Evolutionary conservation across 2,888 invertebrate genomes (phyloP).

Genomic region (Asteroscopus sphinx): DNA sequence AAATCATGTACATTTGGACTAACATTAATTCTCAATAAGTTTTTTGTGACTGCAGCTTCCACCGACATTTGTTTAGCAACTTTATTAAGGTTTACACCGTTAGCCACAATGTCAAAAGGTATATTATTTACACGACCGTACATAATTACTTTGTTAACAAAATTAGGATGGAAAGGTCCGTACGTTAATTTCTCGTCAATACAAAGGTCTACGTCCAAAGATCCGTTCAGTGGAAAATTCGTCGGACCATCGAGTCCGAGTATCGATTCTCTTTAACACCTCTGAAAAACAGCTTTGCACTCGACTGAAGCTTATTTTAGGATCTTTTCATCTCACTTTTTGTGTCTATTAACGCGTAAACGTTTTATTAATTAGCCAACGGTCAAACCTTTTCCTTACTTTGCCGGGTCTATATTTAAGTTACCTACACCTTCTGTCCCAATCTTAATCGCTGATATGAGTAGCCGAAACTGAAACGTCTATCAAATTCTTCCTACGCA

Average conservation of each 20-base stretch:
- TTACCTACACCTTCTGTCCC: slow-evolving; percentile 26
- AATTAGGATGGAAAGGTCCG: slow-evolving; percentile 83
- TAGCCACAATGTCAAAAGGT: slow-evolving; percentile 57
- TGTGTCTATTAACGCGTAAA: slow-evolving; percentile 81
- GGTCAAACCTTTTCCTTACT: slow-evolving; percentile 53
- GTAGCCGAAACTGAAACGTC: slow-evolving; percentile 68
- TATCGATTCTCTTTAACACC: slow-evolving; percentile 86
- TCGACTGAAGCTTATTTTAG: slow-evolving; percentile 86
- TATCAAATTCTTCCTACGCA: slow-evolving; percentile 77
- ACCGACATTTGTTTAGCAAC: slow-evolving; percentile 25
- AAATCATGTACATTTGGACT: slow-evolving; percentile 34
- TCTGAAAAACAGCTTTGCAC: slow-evolving; percentile 88
- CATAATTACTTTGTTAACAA: slow-evolving; percentile 75
- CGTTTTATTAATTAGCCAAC: slow-evolving; percentile 66
- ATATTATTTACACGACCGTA: slow-evolving; percentile 71
- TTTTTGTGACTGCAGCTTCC: slow-evolving; percentile 25
- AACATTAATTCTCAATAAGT: slow-evolving; percentile 23
- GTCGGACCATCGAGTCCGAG: slow-evolving; percentile 86
- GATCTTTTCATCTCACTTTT: slow-evolving; percentile 87
- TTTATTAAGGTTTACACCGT: slow-evolving; percentile 43
- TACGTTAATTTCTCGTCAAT: slow-evolving; percentile 85
- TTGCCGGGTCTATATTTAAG: slow-evolving; percentile 51
- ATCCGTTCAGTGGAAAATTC: slow-evolving; percentile 88
- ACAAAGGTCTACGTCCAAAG: slow-evolving; percentile 84
- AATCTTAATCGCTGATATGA: slow-evolving; percentile 31